Evolutionary conservation across 2,113 vertebrate genomes (phyloP), one percentile per base, ranked within the genome.

Genomic region (Poecile atricapillus): DNA sequence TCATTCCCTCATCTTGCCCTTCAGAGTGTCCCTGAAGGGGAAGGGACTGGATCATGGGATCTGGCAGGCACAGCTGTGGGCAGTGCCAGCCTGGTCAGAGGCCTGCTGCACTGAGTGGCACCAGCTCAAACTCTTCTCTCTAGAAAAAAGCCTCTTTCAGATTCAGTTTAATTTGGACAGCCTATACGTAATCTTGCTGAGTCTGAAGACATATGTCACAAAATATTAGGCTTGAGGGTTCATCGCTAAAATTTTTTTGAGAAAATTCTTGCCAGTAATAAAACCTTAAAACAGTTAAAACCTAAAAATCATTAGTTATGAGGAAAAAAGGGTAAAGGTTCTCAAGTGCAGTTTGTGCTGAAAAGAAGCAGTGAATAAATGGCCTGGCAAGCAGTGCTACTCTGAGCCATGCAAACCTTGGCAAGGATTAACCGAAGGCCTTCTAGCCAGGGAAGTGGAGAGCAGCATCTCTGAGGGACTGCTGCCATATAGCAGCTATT

Each of bases 61-160:
- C 14, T 23, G 62, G 67, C 47, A 59, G 50, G 39, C 39, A 37
- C 0, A 0, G 28, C 47, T 7, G 9, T 60, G 50, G 49, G 30
- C 73, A 59, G 27, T 73, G 71, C 55, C 77, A 63, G 37, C 52
- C 46, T 44, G 47, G 47, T 15, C 60, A 62, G 58, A 22, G 22
- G 8, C 23, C 25, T 28, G 30, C 23, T 16, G 6, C 10, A 7
- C 21, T 59, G 39, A 0, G 6, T 41, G 28, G 15, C 47, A 43
- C 11, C 39, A 60, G 39, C 35, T 77, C 82, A 43, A 39, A 68
- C 31, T 80, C 69, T 35, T n/a, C 14, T 30, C 20, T 49, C 24
- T 39, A n/a, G 28, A 64, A 49, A 28, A 53, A 63, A 52, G 35
- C 10, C 13, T 46, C 30, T 53, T 77, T 64, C 55, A 28, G 20